Conservation (phyloP, 2,888 invertebrate genomes). For the Cartodere bifasciata region DNA sequence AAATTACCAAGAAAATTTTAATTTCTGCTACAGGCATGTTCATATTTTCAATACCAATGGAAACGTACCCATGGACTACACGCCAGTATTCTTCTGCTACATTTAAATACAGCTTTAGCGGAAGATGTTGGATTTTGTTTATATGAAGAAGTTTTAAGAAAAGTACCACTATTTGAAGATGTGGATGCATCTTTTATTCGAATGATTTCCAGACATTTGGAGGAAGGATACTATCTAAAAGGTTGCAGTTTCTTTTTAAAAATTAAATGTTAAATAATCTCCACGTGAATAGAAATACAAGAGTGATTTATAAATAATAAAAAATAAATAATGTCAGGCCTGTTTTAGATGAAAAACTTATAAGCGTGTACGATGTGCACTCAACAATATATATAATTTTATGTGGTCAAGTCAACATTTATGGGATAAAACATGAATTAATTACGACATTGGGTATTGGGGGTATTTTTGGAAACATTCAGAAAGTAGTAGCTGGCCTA, state of each 20-base stretch:
- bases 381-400: slow-evolving; percentile 40
- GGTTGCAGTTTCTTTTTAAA: too few species aligned
- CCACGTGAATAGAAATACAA: too few species aligned
- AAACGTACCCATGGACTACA: slow-evolving; percentile 40
- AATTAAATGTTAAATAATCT: too few species aligned
- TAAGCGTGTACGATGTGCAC: slow-evolving; percentile 39
- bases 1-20: too few species aligned
- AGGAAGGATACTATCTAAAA: slow-evolving; percentile 40
- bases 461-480: slow-evolving; percentile 42
- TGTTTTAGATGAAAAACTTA: slow-evolving; percentile 37
- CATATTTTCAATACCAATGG: slow-evolving; percentile 43
- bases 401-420: slow-evolving; percentile 35
- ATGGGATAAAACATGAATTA: slow-evolving; percentile 37
- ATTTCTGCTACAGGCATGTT: slow-evolving; percentile 38
- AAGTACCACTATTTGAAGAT: slow-evolving; percentile 41
- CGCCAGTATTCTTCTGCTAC: slow-evolving; percentile 40
- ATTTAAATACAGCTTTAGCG: slow-evolving; percentile 39
- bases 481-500: slow-evolving; percentile 33
- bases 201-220: slow-evolving; percentile 40
- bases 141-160: slow-evolving; percentile 40
- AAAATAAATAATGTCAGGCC: too few species aligned
- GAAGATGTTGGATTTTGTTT: slow-evolving; percentile 42
- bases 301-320: too few species aligned
- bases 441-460: slow-evolving; percentile 42
- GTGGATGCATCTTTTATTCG: slow-evolving; percentile 42